Evolutionary conservation across 2,888 invertebrate species (phyloP).

Genomic region (Xestobium rufovillosum): DNA sequence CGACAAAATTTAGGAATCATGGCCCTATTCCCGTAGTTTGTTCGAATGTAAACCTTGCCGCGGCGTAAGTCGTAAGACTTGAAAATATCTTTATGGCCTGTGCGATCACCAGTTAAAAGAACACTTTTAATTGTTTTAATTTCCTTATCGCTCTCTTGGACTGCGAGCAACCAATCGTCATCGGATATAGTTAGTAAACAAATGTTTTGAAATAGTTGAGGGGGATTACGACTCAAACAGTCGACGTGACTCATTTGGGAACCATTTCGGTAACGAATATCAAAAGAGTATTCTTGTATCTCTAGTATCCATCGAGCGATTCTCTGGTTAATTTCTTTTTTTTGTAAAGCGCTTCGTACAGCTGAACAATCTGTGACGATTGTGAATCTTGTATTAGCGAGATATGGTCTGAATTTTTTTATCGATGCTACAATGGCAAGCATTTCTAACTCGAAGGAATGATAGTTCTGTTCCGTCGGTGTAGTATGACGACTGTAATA

Average conservation of each 20-base stretch:
- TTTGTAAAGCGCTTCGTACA: conserved; percentile 7
- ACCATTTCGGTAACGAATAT: conserved; percentile 2
- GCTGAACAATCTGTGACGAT: conserved; percentile 8
- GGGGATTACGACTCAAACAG: conserved; percentile 25
- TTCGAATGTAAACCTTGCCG: too few species aligned
- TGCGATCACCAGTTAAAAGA: conserved; percentile 13
- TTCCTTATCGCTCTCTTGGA: conserved; percentile 17
- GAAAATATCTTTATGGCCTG: not conserved
- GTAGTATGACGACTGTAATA: conserved; percentile 19
- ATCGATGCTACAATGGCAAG: conserved; percentile 6
- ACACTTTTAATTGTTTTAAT: conserved; percentile 18
- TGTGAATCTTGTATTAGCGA: conserved; percentile 1
- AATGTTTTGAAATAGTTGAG: not conserved
- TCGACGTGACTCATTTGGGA: conserved; percentile 32
- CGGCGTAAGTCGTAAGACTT: not conserved
- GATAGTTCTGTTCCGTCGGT: conserved; percentile 7
- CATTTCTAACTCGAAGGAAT: conserved; percentile 8
- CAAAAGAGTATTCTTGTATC: conserved; percentile 9
- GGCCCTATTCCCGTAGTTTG: too few species aligned
- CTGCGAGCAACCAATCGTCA: conserved; percentile 19
- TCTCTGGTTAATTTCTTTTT: conserved; percentile 7
- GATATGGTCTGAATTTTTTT: conserved; percentile 7
- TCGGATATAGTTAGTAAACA: conserved; percentile 13
- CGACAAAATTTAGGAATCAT: too few species aligned
- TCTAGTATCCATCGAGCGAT: conserved; percentile 8